These are phyloP conservation scores for Zaprionus lachaisei DNA, from an alignment of 1,140 invertebrate species.

Conservation along the genomic window DNA sequence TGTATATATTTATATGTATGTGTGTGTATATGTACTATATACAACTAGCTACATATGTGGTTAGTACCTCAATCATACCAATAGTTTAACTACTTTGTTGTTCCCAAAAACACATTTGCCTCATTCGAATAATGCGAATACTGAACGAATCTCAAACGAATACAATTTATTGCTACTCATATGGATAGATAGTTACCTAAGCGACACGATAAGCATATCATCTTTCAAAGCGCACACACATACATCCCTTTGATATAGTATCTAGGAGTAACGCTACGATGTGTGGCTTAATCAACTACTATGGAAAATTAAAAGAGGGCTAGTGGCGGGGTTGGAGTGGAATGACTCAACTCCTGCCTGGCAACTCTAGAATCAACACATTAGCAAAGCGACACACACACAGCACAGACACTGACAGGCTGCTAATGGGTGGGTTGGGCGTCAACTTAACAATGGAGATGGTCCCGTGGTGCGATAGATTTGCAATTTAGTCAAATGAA, in stretches of 20 bases:
- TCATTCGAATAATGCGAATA: conserved; percentile 53
- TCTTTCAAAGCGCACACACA: background rate
- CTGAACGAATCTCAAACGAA: conserved; percentile 51
- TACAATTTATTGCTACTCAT: conserved; percentile 50
- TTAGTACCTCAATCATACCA: conserved; percentile 57
- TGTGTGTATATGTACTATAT: conserved; percentile 43
- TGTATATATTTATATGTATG: conserved; percentile 9
- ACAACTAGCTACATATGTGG: conserved; percentile 62
- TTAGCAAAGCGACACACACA: conserved; percentile 48
- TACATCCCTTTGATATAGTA: background rate
- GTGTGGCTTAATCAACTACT: conserved; percentile 12
- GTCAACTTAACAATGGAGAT: conserved; percentile 21
- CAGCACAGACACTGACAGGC: conserved; percentile 64
- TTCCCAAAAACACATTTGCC: conserved; percentile 82
- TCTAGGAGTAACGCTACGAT: conserved; percentile 1
- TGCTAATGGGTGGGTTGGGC: conserved; percentile 51
- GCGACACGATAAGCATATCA: conserved; percentile 36
- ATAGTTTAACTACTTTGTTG: conserved; percentile 84
- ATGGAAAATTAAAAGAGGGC: conserved; percentile 8
- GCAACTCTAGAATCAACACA: conserved; percentile 19
- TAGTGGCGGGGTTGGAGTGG: background rate
- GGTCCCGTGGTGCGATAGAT: conserved; percentile 15
- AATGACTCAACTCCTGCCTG: background rate
- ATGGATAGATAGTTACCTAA: conserved; percentile 31
- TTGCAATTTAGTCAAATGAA: background rate